Conservation (phyloP, 30 jellyfish, hydroid and myxozoan genomes). For the Mastigias papua region DNA sequence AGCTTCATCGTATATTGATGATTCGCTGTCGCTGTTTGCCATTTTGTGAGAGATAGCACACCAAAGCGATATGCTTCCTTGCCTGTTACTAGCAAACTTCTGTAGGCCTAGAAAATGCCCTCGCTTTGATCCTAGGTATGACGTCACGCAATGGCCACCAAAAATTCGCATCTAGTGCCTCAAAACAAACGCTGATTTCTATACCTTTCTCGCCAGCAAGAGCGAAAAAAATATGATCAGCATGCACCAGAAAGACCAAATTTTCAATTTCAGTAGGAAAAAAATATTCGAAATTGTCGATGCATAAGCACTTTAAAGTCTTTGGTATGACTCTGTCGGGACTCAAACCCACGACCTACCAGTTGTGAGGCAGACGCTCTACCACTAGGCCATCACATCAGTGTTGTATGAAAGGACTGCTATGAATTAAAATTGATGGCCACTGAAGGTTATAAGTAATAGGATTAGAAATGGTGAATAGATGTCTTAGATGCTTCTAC, state of each 20-base stretch:
- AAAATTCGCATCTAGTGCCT: not conserved
- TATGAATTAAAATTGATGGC: not conserved
- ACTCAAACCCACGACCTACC: too few species aligned
- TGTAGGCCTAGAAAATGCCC: not conserved
- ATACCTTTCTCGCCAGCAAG: not conserved
- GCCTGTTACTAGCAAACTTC: not conserved
- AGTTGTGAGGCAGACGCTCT: too few species aligned
- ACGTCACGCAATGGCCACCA: not conserved
- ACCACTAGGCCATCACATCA: too few species aligned
- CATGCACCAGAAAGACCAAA: not conserved
- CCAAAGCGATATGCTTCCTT: not conserved
- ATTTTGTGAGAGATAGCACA: not conserved
- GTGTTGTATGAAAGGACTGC: too few species aligned
- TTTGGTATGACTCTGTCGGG: too few species aligned
- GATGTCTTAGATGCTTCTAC: not conserved
- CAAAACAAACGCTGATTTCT: not conserved
- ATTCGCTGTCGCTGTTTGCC: not conserved
- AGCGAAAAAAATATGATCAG: not conserved
- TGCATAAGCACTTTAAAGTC: not conserved
- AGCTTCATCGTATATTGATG: not conserved
- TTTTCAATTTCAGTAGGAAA: not conserved
- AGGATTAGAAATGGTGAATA: not conserved
- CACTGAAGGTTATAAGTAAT: not conserved
- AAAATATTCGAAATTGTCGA: not conserved
- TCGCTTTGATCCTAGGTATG: not conserved